phyloP scores from a whole-genome alignment of 2,797 vertebrate genomes.

The Muscicapa striata region DNA sequence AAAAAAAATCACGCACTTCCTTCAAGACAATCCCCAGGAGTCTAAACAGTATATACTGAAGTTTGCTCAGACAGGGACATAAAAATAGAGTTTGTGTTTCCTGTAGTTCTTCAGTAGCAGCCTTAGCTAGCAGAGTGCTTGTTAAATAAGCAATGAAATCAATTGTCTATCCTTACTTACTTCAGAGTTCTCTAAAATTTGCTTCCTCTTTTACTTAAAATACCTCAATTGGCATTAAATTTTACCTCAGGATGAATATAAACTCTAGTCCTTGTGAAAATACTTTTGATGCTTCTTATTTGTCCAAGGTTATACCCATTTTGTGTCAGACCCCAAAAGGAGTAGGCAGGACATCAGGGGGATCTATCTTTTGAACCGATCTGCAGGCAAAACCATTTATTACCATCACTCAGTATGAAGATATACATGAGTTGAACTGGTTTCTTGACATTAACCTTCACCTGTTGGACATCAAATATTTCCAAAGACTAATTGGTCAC shows the following conservation, averaged over 20 bases:
- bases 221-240: neutral
- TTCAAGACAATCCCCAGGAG: neutral
- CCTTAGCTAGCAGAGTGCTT: neutral
- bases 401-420: neutral
- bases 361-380: neutral
- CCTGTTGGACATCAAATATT: neutral
- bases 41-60: neutral
- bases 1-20: neutral
- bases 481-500: accelerated
- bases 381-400: neutral
- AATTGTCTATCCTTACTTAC: neutral
- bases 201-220: neutral
- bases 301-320: neutral
- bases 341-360: neutral
- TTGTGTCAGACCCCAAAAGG: neutral
- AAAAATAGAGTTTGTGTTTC: neutral
- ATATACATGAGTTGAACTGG: accelerated
- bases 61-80: neutral
- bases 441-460: neutral
- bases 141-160: neutral
- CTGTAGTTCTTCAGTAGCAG: neutral
- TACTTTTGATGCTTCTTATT: neutral
- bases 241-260: neutral
- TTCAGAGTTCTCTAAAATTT: neutral
- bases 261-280: neutral